Evolutionary conservation across 2,888 invertebrate genomes (phyloP), one percentile per base, ranked within the genome.

Genomic region (Xestia xanthographa): DNA sequence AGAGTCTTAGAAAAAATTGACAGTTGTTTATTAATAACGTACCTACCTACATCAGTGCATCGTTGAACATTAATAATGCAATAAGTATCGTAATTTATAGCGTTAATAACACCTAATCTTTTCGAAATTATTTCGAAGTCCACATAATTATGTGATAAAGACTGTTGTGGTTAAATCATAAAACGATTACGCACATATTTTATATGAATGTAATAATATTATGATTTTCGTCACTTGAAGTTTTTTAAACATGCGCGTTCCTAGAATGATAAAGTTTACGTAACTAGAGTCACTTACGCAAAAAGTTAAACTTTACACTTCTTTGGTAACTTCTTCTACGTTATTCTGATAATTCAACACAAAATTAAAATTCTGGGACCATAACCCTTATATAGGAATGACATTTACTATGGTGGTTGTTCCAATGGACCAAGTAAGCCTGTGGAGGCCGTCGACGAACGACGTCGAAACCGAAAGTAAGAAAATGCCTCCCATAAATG

Each of bases 101-200:
- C 68, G 75, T 83, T 86, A 87, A 71, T 81, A 83, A 79, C 83
- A 82, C 65, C 5, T 66, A 79, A 77, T 81, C 83, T 82, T 72
- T 82, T 79, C 73, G 75, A 82, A 86, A 82, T 80, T 63, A 63
- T 63, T 63, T 41, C 63, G 63, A 41, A 78, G 74, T 83, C 84
- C 79, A 82, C 63, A 41, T 41, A 41, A 41, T 72, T 29, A 17
- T 58, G 63, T 80, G 88, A 90, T 90, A 90, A 89, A 86, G 80
- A 84, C 75, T 86, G 88, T 84, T 89, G 94, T 98, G 97, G 93
- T 98, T 98, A 75, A 87, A 77, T 78, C 67, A 70, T 75, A 65
- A 74, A n/a, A n/a, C n/a, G n/a, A n/a, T n/a, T 66, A 70, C 72
- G 72, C 66, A 71, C 63, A 70, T 78, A 66, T 50, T 50, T 38